These are phyloP conservation scores for Dasyornis broadbenti DNA, from an alignment of 2,113 vertebrate genomes.

Conservation along the genomic window DNA sequence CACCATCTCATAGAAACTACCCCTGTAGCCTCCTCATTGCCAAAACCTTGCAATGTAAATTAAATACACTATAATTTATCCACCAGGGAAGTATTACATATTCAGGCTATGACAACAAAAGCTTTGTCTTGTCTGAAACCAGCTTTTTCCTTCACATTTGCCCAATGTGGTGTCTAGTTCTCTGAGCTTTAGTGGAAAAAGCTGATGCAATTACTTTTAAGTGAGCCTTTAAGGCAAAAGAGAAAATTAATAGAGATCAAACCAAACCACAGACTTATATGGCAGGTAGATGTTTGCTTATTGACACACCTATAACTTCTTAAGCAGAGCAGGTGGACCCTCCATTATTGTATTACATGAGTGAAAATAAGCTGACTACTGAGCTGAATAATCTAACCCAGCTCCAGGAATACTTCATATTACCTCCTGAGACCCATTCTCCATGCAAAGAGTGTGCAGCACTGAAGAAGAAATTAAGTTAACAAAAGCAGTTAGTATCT, in stretches of 20 bases:
- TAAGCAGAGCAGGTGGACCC: rapidly evolving
- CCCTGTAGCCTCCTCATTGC: not conserved
- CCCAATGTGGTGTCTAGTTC: not conserved
- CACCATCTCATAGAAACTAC: not conserved
- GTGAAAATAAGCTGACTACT: not conserved
- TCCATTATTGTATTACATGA: not conserved
- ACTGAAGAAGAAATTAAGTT: not conserved
- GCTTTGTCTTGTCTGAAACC: not conserved
- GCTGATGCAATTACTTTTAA: not conserved
- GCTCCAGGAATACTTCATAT: not conserved
- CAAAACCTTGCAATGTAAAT: not conserved
- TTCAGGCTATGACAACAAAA: not conserved
- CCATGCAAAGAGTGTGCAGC: not conserved
- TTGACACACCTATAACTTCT: not conserved
- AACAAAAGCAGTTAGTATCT: not conserved
- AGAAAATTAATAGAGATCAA: not conserved
- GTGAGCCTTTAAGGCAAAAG: not conserved
- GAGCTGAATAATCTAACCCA: not conserved
- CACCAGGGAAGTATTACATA: not conserved
- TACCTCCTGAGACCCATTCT: not conserved
- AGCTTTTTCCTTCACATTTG: not conserved
- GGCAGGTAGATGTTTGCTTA: not conserved
- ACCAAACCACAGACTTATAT: not conserved
- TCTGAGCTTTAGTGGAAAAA: not conserved
- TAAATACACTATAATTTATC: not conserved